A percentile compares a stretch with the other conserved stretches of the same genome.
phyloP scores from a whole-genome alignment of 2,888 invertebrate species.

The Cerceris rybyensis region DNA sequence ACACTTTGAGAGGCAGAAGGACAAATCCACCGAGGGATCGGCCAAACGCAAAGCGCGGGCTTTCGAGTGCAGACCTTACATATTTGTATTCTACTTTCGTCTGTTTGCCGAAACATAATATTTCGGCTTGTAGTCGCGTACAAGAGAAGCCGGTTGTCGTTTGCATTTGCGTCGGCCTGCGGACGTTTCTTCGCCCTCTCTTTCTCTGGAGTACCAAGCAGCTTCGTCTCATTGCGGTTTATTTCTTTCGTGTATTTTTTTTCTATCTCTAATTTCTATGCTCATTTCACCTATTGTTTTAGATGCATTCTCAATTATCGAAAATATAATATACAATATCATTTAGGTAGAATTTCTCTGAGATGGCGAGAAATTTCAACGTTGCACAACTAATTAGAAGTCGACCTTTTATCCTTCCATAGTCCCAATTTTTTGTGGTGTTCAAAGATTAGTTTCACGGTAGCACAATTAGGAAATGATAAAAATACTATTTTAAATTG shows the following conservation, averaged over 20 bases:
- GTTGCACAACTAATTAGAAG: too few relatives aligned
- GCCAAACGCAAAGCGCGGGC: slow-evolving; percentile 62
- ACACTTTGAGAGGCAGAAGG: slow-evolving; percentile 74
- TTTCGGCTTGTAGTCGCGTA: slow-evolving; percentile 74
- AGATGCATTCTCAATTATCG: too few relatives aligned
- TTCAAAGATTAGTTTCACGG: too few relatives aligned
- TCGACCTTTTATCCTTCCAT: too few relatives aligned
- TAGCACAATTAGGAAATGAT: too few relatives aligned
- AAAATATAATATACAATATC: too few relatives aligned
- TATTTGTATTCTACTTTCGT: slow-evolving; percentile 80
- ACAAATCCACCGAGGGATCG: slow-evolving; percentile 66
- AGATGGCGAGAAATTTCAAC: too few relatives aligned
- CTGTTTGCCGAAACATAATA: slow-evolving; percentile 80
- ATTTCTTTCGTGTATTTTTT: slow-evolving; percentile 1
- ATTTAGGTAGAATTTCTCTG: too few relatives aligned
- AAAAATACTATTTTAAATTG: too few relatives aligned
- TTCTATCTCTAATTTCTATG: slow-evolving; percentile 4
- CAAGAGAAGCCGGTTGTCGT: slow-evolving; percentile 66
- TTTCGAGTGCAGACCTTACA: slow-evolving; percentile 72
- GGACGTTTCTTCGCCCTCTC: slow-evolving; percentile 51
- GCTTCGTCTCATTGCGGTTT: slow-evolving; percentile 25
- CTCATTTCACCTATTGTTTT: neutral
- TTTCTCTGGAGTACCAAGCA: slow-evolving; percentile 25
- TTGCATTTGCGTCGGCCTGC: slow-evolving; percentile 66
- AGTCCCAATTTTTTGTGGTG: too few relatives aligned